Conservation (phyloP, 2,113 vertebrate species). For the Calidris pugnax region DNA sequence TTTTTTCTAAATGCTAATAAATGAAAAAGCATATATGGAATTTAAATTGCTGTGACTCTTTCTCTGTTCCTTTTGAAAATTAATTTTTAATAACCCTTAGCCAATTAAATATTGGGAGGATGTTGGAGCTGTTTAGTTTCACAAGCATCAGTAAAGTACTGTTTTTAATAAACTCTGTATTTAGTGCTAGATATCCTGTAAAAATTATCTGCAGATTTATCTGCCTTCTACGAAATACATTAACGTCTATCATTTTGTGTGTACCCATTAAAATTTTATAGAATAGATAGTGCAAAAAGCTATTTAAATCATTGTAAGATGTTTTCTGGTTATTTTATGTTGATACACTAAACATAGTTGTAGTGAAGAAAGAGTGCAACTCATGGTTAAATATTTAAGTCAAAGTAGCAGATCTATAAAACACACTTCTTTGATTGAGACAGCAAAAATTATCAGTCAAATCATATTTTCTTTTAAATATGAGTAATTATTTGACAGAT, state of each 20-base stretch:
- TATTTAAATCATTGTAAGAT: slow-evolving; percentile 57
- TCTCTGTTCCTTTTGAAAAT: not conserved
- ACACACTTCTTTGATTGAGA: not conserved
- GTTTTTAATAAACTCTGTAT: slow-evolving; percentile 63
- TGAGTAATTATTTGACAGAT: not conserved
- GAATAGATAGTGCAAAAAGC: slow-evolving; percentile 35
- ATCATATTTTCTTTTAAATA: not conserved
- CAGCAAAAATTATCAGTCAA: not conserved
- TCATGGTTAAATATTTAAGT: slow-evolving; percentile 9
- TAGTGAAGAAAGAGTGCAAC: not conserved
- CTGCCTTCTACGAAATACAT: slow-evolving; percentile 3
- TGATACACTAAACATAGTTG: slow-evolving; percentile 19
- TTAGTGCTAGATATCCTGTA: not conserved
- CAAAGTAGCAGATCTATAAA: not conserved
- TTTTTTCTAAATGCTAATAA: not conserved
- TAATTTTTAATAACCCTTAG: not conserved
- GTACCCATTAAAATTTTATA: slow-evolving; percentile 69
- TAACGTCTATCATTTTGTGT: slow-evolving; percentile 36
- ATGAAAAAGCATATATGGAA: not conserved
- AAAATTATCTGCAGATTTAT: slow-evolving; percentile 41
- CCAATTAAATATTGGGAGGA: slow-evolving; percentile 3
- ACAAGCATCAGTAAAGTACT: slow-evolving; percentile 49
- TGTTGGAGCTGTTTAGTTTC: not conserved
- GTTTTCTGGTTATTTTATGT: slow-evolving; percentile 40
- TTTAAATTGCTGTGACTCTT: not conserved